Base-by-base conservation (phyloP, 2,888 invertebrate genomes). In the Brachyopa scutellaris region DNA sequence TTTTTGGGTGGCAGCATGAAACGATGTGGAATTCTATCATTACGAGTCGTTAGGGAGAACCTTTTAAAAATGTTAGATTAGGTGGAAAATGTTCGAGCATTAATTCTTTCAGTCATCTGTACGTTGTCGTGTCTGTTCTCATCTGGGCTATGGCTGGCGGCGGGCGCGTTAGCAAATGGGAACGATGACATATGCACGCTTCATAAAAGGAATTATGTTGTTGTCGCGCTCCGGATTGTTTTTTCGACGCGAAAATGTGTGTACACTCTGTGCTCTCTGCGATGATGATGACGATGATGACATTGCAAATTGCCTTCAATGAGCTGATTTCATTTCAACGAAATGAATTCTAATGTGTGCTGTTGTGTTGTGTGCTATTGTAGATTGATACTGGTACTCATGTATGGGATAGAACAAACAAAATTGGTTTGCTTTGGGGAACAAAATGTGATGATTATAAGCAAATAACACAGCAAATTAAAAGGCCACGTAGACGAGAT, bases 81-180 rank as follows among this genome's bases (percentile, higher is more conserved):
- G 80, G 76, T 80, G 66, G 79, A 76, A 80, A 76, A 76, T 80
- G 76, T 80, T 76, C 38, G 21, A 59, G 69, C 62, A 76, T 76
- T 76, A 62, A 76, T 76, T 76, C 49, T 49, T 57, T 42, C 40
- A 80, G 55, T 51, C 80, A 62, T 74, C 69, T 69, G 76, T 19
- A 23, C 19, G 49, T 51, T 76, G 76, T 76, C 55, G 61, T 76
- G 69, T 67, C 66, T 74, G 15, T 45, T 57, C 29, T 51, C 23
- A 53, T 76, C 49, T 64, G 42, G 9, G 23, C 19, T 19, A 6
- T 17, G 26, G n/a, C 23, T 7, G 11, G 23, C 2, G 8, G 19
- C n/a, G n/a, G n/a, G n/a, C n/a, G n/a, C n/a, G n/a, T n/a, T n/a
- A n/a, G n/a, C n/a, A n/a, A n/a, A n/a, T n/a, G n/a, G n/a, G n/a